Conservation (phyloP, 2,888 invertebrate species). For the Caenorhabditis sp. region DNA sequence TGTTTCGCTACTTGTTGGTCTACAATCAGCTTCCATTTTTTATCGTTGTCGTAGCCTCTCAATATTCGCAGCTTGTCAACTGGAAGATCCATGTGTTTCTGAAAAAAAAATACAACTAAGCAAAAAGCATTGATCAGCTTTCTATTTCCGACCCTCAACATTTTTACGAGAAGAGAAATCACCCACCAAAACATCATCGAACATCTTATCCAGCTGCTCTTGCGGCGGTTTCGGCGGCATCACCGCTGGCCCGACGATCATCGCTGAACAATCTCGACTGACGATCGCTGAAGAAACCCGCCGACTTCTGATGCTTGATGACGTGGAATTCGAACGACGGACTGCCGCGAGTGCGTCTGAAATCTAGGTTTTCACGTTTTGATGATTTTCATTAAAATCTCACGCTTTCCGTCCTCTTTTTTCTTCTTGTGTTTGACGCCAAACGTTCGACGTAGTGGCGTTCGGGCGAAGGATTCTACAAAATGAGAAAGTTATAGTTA, state of each 20-base stretch:
- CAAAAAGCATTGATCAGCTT: too few relatives aligned
- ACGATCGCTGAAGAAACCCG: conserved; percentile 48
- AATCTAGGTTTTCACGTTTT: not conserved
- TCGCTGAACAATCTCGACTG: conserved; percentile 14
- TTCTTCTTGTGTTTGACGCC: conserved; percentile 49
- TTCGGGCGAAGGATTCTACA: conserved; percentile 56
- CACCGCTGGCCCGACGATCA: conserved; percentile 47
- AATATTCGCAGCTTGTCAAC: conserved; percentile 98
- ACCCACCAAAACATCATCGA: conserved; percentile 80
- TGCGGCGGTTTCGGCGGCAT: conserved; percentile 70
- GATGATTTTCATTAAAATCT: conserved; percentile 16
- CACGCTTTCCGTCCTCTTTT: conserved; percentile 20
- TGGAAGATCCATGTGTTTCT: conserved; percentile 92
- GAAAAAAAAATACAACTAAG: conserved; percentile 9
- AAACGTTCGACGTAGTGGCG: conserved; percentile 50
- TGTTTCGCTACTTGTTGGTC: conserved; percentile 85
- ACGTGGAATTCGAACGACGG: conserved; percentile 48
- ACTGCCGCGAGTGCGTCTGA: not conserved
- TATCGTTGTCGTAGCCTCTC: conserved; percentile 96
- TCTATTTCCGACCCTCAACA: too few relatives aligned
- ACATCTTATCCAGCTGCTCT: conserved; percentile 72
- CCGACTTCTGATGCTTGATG: conserved; percentile 43
- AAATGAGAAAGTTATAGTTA: conserved; percentile 19
- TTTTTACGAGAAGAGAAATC: too few relatives aligned
- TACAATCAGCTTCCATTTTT: conserved; percentile 99